Evolutionary conservation across 2,888 invertebrate genomes (phyloP).

Genomic region (Drosophila monieri): DNA sequence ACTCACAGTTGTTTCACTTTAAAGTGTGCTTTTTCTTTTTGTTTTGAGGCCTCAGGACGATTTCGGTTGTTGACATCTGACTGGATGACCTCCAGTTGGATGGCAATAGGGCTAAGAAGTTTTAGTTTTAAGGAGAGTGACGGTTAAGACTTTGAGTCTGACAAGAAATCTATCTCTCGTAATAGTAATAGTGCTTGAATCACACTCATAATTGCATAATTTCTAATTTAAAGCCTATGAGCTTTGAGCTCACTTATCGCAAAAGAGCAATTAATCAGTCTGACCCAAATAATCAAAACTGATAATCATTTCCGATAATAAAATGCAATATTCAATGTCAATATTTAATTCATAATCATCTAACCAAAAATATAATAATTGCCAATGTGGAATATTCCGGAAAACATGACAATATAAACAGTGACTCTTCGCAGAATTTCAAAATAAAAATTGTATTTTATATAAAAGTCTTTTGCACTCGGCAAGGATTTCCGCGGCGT

Average conservation of each 20-base stretch:
- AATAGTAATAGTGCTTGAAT: too few relatives aligned
- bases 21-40: constrained; percentile 52
- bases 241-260: not conserved
- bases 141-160: not conserved
- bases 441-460: not conserved
- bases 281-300: constrained; percentile 16
- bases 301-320: not conserved
- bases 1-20: constrained; percentile 56
- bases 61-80: constrained; percentile 46
- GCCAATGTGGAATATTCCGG: not conserved
- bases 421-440: not conserved
- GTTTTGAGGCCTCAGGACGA: constrained; percentile 32
- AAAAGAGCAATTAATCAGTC: not conserved
- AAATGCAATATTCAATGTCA: constrained; percentile 2
- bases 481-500: constrained; percentile 40
- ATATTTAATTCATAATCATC: constrained; percentile 4
- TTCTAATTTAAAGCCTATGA: not conserved
- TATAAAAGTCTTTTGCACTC: not conserved
- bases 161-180: too few relatives aligned
- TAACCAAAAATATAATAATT: constrained; percentile 14
- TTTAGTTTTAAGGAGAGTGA: not conserved
- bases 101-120: not conserved
- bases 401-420: not conserved
- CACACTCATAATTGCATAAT: not conserved
- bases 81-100: constrained; percentile 6